Percentiles rank a stretch among this genome's conserved stretches.
phyloP scores from a whole-genome alignment of 2,113 vertebrate species.

The Paracanthobrama guichenoti region DNA sequence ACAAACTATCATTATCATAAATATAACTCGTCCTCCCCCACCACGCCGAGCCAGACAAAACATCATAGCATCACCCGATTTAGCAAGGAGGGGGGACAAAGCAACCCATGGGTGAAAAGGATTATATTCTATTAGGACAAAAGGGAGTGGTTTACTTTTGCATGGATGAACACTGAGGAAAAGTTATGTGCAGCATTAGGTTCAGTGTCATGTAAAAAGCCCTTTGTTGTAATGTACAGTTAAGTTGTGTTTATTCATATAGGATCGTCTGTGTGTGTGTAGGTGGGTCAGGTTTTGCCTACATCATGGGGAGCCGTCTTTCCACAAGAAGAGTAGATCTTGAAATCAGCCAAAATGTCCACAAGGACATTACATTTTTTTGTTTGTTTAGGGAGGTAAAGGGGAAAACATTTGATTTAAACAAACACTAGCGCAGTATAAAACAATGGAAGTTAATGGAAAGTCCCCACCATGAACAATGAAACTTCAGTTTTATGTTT shows the following conservation, averaged over 20 bases:
- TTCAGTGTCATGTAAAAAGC: constrained; percentile 6
- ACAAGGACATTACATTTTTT: too few relatives aligned
- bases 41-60: constrained; percentile 9
- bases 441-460: not conserved
- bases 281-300: not conserved
- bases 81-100: not conserved
- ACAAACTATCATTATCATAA: constrained; percentile 42
- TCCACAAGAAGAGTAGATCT: not conserved
- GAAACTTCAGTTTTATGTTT: too few relatives aligned
- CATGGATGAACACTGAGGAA: constrained; percentile 25
- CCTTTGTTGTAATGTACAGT: not conserved
- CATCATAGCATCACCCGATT: constrained; percentile 38
- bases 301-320: not conserved
- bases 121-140: constrained; percentile 51
- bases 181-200: constrained; percentile 14
- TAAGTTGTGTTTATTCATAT: not conserved
- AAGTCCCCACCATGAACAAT: not conserved
- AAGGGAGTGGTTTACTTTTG: constrained; percentile 20
- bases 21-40: constrained; percentile 26
- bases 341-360: not conserved
- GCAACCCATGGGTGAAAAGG: constrained; percentile 22
- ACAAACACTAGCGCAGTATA: too few relatives aligned
- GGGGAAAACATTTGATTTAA: too few relatives aligned
- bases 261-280: not conserved
- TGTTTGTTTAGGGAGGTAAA: too few relatives aligned